phyloP scores from a whole-genome alignment of 2,113 vertebrate genomes.

The Percina caprodes region DNA sequence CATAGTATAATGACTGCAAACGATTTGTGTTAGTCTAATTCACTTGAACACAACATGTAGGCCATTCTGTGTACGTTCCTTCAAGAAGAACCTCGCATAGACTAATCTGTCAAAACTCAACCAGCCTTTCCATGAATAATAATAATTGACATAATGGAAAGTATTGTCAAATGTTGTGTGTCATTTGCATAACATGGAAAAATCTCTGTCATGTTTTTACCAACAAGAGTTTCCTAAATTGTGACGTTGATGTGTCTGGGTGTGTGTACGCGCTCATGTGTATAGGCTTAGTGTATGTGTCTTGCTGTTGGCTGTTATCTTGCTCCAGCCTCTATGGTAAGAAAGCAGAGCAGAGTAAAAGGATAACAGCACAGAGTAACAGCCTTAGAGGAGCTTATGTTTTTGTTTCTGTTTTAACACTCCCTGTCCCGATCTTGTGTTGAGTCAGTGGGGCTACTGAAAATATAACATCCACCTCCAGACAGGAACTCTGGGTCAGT shows the following conservation, averaged over 20 bases:
- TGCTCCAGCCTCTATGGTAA: conserved; percentile 36
- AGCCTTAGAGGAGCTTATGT: conserved; percentile 37
- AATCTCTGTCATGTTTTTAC: conserved; percentile 32
- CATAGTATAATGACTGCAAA: conserved; percentile 9
- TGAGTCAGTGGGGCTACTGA: conserved; percentile 49
- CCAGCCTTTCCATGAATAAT: conserved; percentile 19
- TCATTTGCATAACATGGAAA: conserved; percentile 47
- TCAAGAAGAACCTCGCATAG: conserved; percentile 8
- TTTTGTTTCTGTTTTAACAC: conserved; percentile 57
- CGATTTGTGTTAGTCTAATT: conserved; percentile 12
- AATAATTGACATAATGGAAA: conserved; percentile 10
- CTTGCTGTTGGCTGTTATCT: conserved; percentile 49
- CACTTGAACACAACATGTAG: conserved; percentile 24
- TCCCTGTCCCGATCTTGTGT: conserved; percentile 11
- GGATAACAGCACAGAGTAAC: conserved; percentile 38
- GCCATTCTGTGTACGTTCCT: conserved; percentile 6
- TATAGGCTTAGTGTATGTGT: conserved; percentile 17
- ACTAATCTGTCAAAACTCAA: conserved; percentile 9
- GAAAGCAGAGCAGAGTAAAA: conserved; percentile 45
- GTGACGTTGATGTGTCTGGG: conserved; percentile 14
- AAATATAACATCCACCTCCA: conserved; percentile 60
- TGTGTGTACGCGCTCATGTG: conserved; percentile 17
- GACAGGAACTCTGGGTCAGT: conserved; percentile 48
- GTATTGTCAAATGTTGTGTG: conserved; percentile 13
- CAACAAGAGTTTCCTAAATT: conserved; percentile 49